These are phyloP conservation scores for Arizona elegans DNA, from an alignment of 2,113 vertebrate species.

Conservation along the genomic window DNA sequence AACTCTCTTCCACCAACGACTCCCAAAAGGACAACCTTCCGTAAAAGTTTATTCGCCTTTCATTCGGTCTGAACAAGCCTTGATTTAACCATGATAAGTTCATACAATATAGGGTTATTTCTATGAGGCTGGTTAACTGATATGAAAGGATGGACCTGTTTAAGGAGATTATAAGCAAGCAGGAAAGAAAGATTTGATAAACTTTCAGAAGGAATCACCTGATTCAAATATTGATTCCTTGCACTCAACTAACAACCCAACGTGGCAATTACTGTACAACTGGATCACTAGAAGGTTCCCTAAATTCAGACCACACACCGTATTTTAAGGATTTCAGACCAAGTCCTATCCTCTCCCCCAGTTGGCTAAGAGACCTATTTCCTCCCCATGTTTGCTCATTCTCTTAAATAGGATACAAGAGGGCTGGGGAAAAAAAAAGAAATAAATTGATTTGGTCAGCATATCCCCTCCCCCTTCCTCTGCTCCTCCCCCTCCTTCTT, in stretches of 20 bases:
- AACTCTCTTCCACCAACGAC: constrained; percentile 8
- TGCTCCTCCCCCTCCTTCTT: too few relatives aligned
- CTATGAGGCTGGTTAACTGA: rapidly evolving
- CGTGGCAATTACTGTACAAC: neutral
- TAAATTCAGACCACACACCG: neutral
- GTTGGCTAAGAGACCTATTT: neutral
- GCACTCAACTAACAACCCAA: neutral
- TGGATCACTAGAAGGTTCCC: neutral
- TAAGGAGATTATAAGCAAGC: constrained; percentile 18
- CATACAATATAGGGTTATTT: neutral
- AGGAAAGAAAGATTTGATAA: neutral
- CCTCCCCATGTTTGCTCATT: neutral
- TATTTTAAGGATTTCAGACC: neutral
- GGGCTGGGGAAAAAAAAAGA: neutral
- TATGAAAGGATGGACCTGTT: constrained; percentile 15
- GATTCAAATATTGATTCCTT: neutral
- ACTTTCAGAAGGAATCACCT: neutral
- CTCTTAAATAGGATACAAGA: neutral
- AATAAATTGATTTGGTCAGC: neutral
- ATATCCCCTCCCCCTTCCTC: neutral
- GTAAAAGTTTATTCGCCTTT: constrained; percentile 28
- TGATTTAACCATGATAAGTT: constrained; percentile 22
- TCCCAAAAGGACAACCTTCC: constrained; percentile 24
- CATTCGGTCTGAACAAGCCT: constrained; percentile 33
- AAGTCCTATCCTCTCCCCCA: neutral